Conservation (phyloP, 1,140 invertebrate species). For the Drosophila lacteicornis region DNA sequence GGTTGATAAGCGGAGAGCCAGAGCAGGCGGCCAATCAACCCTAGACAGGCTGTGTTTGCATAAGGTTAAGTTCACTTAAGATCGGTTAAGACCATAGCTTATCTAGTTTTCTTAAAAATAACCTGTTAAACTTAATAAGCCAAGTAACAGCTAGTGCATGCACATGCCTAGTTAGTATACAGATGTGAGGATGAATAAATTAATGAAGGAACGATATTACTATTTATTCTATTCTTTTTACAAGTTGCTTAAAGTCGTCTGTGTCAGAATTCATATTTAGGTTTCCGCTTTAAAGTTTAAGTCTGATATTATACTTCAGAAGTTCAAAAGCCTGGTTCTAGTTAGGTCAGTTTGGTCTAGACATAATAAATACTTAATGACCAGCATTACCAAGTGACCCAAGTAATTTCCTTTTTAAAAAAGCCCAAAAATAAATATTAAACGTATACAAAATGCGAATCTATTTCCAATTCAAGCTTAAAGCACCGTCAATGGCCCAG, state of each 20-base stretch:
- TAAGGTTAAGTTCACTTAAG: constrained; percentile 11
- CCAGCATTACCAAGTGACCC: too few species aligned
- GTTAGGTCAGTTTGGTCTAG: neutral
- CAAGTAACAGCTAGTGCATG: neutral
- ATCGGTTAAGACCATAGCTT: constrained; percentile 19
- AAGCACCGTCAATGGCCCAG: neutral
- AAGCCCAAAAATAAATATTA: neutral
- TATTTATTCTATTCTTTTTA: too few species aligned
- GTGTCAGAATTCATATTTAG: neutral
- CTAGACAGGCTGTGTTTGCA: constrained; percentile 27
- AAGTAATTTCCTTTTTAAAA: neutral
- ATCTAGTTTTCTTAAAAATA: constrained; percentile 17
- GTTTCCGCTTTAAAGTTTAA: too few species aligned
- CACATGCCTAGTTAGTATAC: neutral
- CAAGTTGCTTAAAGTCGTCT: too few species aligned
- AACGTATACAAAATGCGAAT: neutral
- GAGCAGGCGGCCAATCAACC: constrained; percentile 38
- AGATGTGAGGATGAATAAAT: neutral
- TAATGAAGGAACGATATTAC: neutral
- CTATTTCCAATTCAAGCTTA: neutral
- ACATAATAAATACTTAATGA: neutral
- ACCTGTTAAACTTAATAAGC: neutral
- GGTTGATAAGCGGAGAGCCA: constrained; percentile 20
- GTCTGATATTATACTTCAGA: too few species aligned
- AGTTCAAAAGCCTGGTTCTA: too few species aligned